Percentiles rank a stretch among this genome's conserved stretches.
phyloP scores from a whole-genome alignment of 2,797 vertebrate genomes.

The Myotis findleyi region DNA sequence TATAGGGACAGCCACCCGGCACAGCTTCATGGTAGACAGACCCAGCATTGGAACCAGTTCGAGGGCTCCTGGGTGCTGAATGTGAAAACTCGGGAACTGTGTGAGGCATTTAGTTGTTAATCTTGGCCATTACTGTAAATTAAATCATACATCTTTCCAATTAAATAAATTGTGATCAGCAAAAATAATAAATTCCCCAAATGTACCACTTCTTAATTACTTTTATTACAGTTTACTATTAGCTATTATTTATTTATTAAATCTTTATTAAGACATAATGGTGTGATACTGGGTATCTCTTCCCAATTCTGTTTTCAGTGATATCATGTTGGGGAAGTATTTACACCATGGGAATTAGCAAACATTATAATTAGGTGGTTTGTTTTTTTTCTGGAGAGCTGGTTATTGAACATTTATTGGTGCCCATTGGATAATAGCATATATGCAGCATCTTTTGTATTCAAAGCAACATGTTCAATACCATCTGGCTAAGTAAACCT shows the following conservation, averaged over 20 bases:
- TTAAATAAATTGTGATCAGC: neutral
- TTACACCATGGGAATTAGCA: neutral
- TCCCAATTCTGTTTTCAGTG: neutral
- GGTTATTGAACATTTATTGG: too few relatives aligned
- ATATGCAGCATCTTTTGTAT: neutral
- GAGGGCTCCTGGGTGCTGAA: accelerated
- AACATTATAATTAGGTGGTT: accelerated
- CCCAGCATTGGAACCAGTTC: neutral
- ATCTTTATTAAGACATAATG: accelerated
- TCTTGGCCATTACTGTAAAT: neutral
- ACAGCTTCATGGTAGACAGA: neutral
- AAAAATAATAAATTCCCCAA: neutral
- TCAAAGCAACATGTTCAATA: neutral
- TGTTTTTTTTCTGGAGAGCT: neutral
- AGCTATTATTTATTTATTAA: neutral
- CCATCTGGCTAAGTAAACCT: accelerated
- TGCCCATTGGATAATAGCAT: accelerated
- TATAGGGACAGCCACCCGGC: neutral
- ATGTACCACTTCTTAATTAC: neutral
- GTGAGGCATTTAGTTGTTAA: neutral
- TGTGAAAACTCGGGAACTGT: too few relatives aligned
- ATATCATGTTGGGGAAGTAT: too few relatives aligned
- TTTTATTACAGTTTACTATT: accelerated
- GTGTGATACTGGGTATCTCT: accelerated
- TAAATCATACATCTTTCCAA: neutral